phyloP scores from a whole-genome alignment of 1,140 invertebrate species.

The Scaptomyza pallida region DNA sequence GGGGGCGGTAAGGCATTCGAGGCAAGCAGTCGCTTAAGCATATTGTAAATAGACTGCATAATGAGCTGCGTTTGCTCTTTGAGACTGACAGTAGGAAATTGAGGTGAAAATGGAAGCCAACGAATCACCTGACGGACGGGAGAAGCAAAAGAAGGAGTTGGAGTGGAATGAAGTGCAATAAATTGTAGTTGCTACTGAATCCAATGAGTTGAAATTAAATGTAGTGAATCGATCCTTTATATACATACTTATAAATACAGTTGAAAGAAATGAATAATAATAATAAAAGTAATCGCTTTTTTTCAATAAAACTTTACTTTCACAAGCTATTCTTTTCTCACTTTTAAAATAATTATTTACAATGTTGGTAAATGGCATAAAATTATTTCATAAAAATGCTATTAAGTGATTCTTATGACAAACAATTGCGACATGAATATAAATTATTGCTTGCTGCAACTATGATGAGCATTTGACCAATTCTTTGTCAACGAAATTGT shows the following conservation, averaged over 20 bases:
- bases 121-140: constrained; percentile 3
- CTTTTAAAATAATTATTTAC: no score
- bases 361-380: not conserved
- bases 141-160: constrained; percentile 8
- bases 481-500: constrained; percentile 30
- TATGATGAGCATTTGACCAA: not conserved
- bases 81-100: constrained; percentile 68
- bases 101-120: constrained; percentile 52
- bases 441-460: not conserved
- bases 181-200: constrained; percentile 29
- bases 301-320: no score
- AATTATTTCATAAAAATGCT: no score
- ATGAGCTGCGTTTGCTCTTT: constrained; percentile 76
- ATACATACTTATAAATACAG: not conserved
- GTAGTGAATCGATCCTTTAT: not conserved
- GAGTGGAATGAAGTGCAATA: constrained; percentile 11
- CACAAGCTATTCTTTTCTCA: no score
- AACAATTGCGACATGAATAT: not conserved
- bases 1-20: not conserved
- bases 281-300: no score
- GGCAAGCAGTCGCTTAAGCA: constrained; percentile 68
- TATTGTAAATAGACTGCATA: constrained; percentile 81
- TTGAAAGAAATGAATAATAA: no score
- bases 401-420: no score
- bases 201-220: constrained; percentile 28